These are phyloP conservation scores for Hephaestus fuliginosus DNA, from an alignment of 2,797 vertebrate genomes.

Conservation along the genomic window DNA sequence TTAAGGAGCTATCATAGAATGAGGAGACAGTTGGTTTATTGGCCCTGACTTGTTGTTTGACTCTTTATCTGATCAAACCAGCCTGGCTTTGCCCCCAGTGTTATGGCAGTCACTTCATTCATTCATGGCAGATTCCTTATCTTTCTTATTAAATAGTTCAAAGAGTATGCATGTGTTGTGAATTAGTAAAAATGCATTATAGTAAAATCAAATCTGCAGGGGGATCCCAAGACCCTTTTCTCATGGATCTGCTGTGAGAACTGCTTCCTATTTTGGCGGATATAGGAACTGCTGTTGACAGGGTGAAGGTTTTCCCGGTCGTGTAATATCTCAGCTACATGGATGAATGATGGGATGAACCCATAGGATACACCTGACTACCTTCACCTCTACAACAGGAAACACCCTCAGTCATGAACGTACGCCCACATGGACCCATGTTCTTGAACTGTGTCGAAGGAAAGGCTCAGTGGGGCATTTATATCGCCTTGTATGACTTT, in stretches of 20 bases:
- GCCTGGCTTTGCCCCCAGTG: constrained; percentile 17
- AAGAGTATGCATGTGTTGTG: not conserved
- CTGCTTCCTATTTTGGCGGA: constrained; percentile 22
- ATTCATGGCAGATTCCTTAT: constrained; percentile 37
- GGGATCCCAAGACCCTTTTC: not conserved
- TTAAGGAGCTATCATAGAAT: not conserved
- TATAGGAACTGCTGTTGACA: constrained; percentile 37
- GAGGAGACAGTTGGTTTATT: not conserved
- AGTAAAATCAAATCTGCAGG: not conserved
- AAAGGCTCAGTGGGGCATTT: constrained; percentile 19
- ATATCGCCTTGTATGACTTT: constrained; percentile 39
- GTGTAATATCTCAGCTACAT: constrained; percentile 8
- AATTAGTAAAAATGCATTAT: not conserved
- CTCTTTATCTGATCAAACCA: constrained; percentile 43
- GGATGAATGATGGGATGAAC: constrained; percentile 57
- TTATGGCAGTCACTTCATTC: constrained; percentile 19
- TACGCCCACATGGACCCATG: not conserved
- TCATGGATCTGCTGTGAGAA: not conserved
- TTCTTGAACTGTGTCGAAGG: constrained; percentile 44
- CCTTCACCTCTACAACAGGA: constrained; percentile 65
- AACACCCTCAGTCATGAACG: constrained; percentile 14
- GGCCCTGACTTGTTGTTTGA: constrained; percentile 10
- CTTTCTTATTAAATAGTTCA: not conserved
- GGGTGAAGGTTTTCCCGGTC: constrained; percentile 48
- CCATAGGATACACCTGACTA: constrained; percentile 78